phyloP scores from a whole-genome alignment of 2,888 invertebrate species.

The Rhimphoctona megacephalus region DNA sequence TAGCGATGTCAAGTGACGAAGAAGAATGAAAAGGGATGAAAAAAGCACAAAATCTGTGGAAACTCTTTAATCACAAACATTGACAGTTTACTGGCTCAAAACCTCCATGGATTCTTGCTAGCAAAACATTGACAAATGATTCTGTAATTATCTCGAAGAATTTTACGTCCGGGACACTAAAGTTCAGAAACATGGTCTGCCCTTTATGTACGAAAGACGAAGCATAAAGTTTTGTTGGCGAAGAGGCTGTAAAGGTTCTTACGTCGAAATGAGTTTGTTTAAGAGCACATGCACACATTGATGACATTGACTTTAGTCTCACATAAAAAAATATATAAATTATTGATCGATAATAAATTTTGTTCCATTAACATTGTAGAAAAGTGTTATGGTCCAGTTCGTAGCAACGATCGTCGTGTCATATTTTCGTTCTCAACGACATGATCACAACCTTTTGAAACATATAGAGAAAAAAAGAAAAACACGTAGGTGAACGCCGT shows the following conservation, averaged over 20 bases:
- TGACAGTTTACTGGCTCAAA: conserved; percentile 1
- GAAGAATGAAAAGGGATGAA: background rate
- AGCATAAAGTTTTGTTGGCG: conserved; percentile 27
- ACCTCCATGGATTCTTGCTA: conserved; percentile 27
- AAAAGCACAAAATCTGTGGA: conserved; percentile 1
- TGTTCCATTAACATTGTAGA: conserved; percentile 25
- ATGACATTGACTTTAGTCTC: conserved; percentile 10
- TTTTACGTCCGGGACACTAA: conserved; percentile 29
- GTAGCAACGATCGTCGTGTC: conserved; percentile 34
- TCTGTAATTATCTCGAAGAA: conserved; percentile 52
- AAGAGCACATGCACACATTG: background rate
- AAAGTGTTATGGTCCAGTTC: conserved; percentile 31
- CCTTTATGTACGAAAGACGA: background rate
- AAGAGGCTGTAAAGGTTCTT: background rate
- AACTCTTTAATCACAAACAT: conserved; percentile 10
- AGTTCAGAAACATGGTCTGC: conserved; percentile 7
- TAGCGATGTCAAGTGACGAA: background rate
- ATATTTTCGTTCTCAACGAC: conserved; percentile 6
- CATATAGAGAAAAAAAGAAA: conserved; percentile 5
- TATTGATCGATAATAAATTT: conserved; percentile 38
- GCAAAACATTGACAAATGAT: conserved; percentile 60
- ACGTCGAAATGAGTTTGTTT: conserved; percentile 26
- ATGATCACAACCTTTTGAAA: conserved; percentile 25
- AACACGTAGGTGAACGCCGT: background rate
- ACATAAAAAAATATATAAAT: conserved; percentile 32